Percentiles rank a stretch among this genome's conserved stretches.
These are phyloP conservation scores for Brachypalpus laphriformis DNA, from an alignment of 2,888 invertebrate species.

Conservation along the genomic window DNA sequence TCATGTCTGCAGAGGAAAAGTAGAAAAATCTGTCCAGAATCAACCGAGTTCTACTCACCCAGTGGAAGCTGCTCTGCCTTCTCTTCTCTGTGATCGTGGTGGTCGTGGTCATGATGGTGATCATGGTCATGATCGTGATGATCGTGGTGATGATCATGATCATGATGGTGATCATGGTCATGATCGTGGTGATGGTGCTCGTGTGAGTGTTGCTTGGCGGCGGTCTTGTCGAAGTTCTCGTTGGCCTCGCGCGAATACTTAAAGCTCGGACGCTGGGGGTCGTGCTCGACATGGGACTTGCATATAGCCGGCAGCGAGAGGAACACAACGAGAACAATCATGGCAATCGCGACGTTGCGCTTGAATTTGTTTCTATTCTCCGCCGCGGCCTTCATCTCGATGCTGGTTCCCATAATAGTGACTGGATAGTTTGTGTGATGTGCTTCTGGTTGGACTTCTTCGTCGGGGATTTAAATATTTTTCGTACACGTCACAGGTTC, in stretches of 20 bases:
- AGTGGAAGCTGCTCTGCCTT: slow-evolving; percentile 73
- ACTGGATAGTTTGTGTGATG: slow-evolving; percentile 52
- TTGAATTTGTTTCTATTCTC: slow-evolving; percentile 41
- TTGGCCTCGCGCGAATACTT: slow-evolving; percentile 93
- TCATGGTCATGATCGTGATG: slow-evolving; percentile 61
- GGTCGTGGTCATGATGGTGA: slow-evolving; percentile 72
- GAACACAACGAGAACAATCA: slow-evolving; percentile 78
- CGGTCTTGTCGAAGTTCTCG: slow-evolving; percentile 76
- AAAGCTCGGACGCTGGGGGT: slow-evolving; percentile 87
- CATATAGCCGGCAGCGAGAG: slow-evolving; percentile 81
- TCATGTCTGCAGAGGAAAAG: slow-evolving; percentile 77
- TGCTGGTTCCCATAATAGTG: slow-evolving; percentile 32
- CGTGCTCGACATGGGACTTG: slow-evolving; percentile 79
- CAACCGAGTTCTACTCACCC: slow-evolving; percentile 74
- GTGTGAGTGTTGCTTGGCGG: slow-evolving; percentile 58
- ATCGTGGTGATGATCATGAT: slow-evolving; percentile 70
- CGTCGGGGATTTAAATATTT: slow-evolving; percentile 14
- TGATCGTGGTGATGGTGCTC: slow-evolving; percentile 65
- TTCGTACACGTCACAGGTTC: slow-evolving; percentile 62
- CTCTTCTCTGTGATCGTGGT: slow-evolving; percentile 52
- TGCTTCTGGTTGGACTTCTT: slow-evolving; percentile 9
- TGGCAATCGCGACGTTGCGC: slow-evolving; percentile 76
- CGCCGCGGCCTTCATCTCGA: background rate
- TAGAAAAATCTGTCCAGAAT: background rate
- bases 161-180: slow-evolving; percentile 79